Evolutionary conservation across 1,140 invertebrate genomes (phyloP), one percentile per base, ranked within the genome.

Genomic region (Ridgeia piscesae): DNA sequence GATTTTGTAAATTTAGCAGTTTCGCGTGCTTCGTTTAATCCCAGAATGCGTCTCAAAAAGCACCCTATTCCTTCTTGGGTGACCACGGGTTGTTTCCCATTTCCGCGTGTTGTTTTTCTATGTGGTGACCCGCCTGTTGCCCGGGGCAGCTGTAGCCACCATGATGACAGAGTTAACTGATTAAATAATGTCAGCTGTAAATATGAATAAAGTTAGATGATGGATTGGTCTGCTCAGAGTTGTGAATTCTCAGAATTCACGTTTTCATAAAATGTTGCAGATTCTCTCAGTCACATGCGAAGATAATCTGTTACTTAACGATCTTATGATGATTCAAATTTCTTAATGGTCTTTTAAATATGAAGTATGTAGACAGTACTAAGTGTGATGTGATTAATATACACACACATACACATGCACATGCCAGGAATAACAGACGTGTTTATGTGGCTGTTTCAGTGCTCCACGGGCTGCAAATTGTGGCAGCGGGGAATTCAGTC

Each of bases 401-500:
- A 77, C 42, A 91, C 9, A 35, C 42, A 91, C 91, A 42, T 9
- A 33, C 33, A 14, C 58, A 77, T 21, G 58, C 58, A 77, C 27
- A 77, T 77, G 6, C 58, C 27, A 77, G 17, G 17, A 77, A 27
- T 77, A 77, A 0, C 27, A 2, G 2, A 77, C 27, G 8, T 77
- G 17, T 21, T 21, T n/a, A 8, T 31, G 27, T 77, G 58, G 58
- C 89, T 90, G 21, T 97, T 97, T 93, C 96, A 98, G 97, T 98
- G 97, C 94, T 96, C 95, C 14, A 96, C 96, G 95, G 97, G 97
- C 88, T 98, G 97, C 94, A 95, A 96, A 90, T 95, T 97, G 92
- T 98, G 97, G 97, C 96, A 96, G 94, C 96, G 96, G 92, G 97
- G 97, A n/a, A 94, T 97, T 88, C 96, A 97, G 94, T 96, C 96